phyloP scores from a whole-genome alignment of 2,113 vertebrate genomes.

The Brienomyrus brachyistius region DNA sequence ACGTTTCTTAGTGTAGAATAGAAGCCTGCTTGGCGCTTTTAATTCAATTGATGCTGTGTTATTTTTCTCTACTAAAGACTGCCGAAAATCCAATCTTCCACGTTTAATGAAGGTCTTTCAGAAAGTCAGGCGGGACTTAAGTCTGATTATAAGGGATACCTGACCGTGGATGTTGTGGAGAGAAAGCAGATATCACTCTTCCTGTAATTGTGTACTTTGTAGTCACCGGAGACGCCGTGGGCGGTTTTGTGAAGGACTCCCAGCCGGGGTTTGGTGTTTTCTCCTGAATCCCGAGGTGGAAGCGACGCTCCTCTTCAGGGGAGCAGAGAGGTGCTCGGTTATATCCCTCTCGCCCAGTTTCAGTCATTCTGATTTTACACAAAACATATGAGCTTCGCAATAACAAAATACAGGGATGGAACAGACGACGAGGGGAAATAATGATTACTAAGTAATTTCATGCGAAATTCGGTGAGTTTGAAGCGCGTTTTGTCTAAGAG shows the following conservation, averaged over 20 bases:
- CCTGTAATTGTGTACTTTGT: not conserved
- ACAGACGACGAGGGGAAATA: not conserved
- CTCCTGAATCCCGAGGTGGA: not conserved
- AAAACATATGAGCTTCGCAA: not conserved
- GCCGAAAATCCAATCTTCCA: constrained; percentile 44
- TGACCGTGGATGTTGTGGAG: not conserved
- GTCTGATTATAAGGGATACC: constrained; percentile 25
- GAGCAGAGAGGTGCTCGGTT: not conserved
- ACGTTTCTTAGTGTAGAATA: constrained; percentile 14
- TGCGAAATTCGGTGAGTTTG: not conserved
- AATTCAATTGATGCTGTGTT: constrained; percentile 14
- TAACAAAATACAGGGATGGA: not conserved
- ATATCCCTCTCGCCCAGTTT: not conserved
- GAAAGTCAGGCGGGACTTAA: constrained; percentile 19
- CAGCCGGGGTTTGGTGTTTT: not conserved
- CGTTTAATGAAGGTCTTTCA: constrained; percentile 44
- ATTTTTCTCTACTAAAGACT: constrained; percentile 36
- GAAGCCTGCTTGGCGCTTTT: constrained; percentile 26
- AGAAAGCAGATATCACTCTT: constrained; percentile 21
- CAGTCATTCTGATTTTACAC: not conserved
- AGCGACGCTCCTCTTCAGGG: not conserved
- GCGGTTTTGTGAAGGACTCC: not conserved
- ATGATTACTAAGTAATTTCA: not conserved
- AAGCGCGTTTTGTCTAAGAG: not conserved
- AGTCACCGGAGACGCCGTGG: not conserved